Conservation (phyloP, 1,140 invertebrate species). For the Metaphire vulgaris region DNA sequence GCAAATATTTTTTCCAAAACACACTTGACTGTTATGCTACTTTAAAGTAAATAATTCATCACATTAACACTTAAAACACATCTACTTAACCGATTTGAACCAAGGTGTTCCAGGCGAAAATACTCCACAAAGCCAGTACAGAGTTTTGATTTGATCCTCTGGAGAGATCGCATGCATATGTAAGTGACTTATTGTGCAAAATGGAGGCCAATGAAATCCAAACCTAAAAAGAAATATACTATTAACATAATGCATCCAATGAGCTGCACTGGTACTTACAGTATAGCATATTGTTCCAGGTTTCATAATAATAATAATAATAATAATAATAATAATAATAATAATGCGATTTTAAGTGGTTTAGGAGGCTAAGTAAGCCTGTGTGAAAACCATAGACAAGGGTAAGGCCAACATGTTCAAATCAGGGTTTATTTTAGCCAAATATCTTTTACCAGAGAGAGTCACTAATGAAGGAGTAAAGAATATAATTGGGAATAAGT, state of each 20-base stretch:
- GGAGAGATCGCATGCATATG: slow-evolving; percentile 83
- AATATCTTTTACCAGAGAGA: no score
- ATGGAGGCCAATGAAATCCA: slow-evolving; percentile 88
- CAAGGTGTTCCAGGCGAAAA: slow-evolving; percentile 14
- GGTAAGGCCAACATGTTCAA: no score
- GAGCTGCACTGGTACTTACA: neutral
- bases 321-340: no score
- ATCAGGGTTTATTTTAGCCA: no score
- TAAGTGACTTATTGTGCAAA: slow-evolving; percentile 72
- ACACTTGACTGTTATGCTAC: neutral
- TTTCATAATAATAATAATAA: neutral
- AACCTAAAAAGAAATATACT: slow-evolving; percentile 52
- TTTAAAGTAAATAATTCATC: neutral
- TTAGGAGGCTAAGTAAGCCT: neutral
- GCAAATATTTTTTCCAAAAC: neutral
- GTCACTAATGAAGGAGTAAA: no score
- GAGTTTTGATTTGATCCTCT: slow-evolving; percentile 64
- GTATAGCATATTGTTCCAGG: neutral
- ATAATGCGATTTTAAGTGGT: neutral
- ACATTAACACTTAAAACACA: neutral
- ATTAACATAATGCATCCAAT: neutral
- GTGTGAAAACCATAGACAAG: no score
- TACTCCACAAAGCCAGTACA: slow-evolving; percentile 52
- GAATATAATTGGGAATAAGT: no score
- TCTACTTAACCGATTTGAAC: neutral